Evolutionary conservation across 2,113 vertebrate species (phyloP).

Genomic region (Madoqua kirkii): DNA sequence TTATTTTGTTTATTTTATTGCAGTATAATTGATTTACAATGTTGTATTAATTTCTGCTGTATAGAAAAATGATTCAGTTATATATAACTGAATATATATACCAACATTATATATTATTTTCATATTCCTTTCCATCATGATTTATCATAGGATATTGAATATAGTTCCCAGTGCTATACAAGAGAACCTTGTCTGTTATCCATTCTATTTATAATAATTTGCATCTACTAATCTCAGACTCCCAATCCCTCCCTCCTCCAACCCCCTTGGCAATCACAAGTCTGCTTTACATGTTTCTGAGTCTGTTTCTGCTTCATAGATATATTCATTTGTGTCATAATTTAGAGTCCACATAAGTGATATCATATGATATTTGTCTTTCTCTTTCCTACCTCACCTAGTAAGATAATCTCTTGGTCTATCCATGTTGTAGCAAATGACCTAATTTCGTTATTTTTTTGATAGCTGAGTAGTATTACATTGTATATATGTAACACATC

Average conservation of each 20-base stretch:
- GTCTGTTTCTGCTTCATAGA: neutral
- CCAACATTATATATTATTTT: neutral
- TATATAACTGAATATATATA: neutral
- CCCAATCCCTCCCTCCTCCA: neutral
- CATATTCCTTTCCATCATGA: neutral
- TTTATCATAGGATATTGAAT: neutral
- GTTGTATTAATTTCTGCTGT: neutral
- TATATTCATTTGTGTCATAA: neutral
- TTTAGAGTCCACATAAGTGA: neutral
- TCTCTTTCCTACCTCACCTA: neutral
- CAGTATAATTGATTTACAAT: neutral
- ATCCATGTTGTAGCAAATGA: neutral
- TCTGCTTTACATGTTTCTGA: neutral
- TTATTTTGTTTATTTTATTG: neutral
- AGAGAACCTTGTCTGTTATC: neutral
- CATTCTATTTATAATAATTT: neutral
- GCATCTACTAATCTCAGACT: neutral
- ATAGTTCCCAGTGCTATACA: neutral
- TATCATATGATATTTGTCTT: neutral
- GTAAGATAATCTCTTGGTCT: neutral
- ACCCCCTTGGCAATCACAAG: neutral
- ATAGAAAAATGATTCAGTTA: neutral
- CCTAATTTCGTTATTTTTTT: neutral
- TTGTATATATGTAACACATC: neutral
- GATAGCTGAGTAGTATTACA: neutral